A percentile compares a stretch with the other conserved stretches of the same genome.
Conservation (phyloP, 2,888 invertebrate genomes). For the Polymixis flavicincta region DNA sequence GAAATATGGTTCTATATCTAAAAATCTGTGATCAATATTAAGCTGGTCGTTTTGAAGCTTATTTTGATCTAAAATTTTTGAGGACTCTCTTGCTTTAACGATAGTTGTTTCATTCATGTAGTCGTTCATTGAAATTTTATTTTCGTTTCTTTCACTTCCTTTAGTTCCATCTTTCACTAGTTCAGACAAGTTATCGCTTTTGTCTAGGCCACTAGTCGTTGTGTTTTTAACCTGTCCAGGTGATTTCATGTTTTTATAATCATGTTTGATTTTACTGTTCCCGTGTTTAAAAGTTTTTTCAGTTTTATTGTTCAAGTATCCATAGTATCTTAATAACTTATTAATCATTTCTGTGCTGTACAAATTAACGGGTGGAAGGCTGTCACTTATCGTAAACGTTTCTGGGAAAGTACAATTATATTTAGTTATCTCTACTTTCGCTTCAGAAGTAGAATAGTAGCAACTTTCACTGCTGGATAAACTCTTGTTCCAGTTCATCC, state of each 20-base stretch:
- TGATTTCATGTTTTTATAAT: slow-evolving; percentile 44
- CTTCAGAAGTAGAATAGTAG: slow-evolving; percentile 86
- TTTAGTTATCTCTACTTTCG: slow-evolving; percentile 85
- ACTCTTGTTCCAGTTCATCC: slow-evolving; percentile 91
- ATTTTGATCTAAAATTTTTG: slow-evolving; percentile 82
- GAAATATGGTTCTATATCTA: slow-evolving; percentile 75
- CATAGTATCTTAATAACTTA: slow-evolving; percentile 86
- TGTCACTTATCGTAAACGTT: slow-evolving; percentile 88
- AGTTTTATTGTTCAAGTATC: slow-evolving; percentile 87
- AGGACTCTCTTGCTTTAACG: slow-evolving; percentile 77
- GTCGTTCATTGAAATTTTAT: slow-evolving; percentile 74
- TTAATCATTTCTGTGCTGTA: slow-evolving; percentile 90
- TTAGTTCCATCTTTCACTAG: slow-evolving; percentile 66
- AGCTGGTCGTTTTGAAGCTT: slow-evolving; percentile 81
- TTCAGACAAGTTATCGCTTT: slow-evolving; percentile 63
- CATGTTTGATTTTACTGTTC: slow-evolving; percentile 70
- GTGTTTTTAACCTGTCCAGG: slow-evolving; percentile 57
- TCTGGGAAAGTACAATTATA: slow-evolving; percentile 89
- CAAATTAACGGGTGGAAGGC: slow-evolving; percentile 87
- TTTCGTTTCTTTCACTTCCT: slow-evolving; percentile 70
- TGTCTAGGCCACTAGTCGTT: slow-evolving; percentile 47
- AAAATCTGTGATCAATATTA: slow-evolving; percentile 79
- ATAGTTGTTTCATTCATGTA: slow-evolving; percentile 78
- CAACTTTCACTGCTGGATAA: slow-evolving; percentile 83
- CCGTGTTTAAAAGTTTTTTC: slow-evolving; percentile 78